These are phyloP conservation scores for Exephanes ischioxanthus DNA, from an alignment of 2,888 invertebrate species.

Conservation along the genomic window DNA sequence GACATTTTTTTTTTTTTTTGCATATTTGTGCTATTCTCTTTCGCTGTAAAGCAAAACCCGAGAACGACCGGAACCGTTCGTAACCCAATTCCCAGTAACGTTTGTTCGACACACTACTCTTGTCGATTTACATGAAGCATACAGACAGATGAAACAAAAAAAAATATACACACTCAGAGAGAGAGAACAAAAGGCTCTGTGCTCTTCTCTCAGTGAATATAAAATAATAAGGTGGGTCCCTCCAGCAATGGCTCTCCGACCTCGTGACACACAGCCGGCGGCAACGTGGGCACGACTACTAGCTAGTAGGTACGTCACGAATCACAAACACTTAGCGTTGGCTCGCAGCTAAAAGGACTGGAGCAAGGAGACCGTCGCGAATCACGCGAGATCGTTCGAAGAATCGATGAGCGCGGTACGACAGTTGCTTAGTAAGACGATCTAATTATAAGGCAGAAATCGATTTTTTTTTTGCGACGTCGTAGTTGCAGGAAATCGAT, in stretches of 20 bases:
- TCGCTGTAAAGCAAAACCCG: slow-evolving; percentile 13
- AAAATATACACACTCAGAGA: not conserved
- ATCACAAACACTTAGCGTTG: slow-evolving; percentile 9
- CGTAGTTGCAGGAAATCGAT: slow-evolving; percentile 10
- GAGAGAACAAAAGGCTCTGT: slow-evolving; percentile 59
- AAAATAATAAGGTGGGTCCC: slow-evolving; percentile 61
- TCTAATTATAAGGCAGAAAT: slow-evolving; percentile 12
- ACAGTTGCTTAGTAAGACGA: slow-evolving; percentile 28
- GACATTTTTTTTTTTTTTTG: not conserved
- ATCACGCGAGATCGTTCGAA: slow-evolving; percentile 42
- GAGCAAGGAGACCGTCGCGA: slow-evolving; percentile 16
- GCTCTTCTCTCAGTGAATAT: slow-evolving; percentile 51
- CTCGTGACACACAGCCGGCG: slow-evolving; percentile 66
- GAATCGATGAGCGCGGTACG: slow-evolving; percentile 1
- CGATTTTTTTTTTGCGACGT: not conserved
- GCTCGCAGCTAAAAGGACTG: slow-evolving; percentile 6
- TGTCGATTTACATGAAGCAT: slow-evolving; percentile 55
- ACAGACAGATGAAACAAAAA: slow-evolving; percentile 1
- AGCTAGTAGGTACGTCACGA: slow-evolving; percentile 44
- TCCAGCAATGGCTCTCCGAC: slow-evolving; percentile 55
- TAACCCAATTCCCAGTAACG: slow-evolving; percentile 54
- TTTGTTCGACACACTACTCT: slow-evolving; percentile 6
- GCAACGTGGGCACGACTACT: slow-evolving; percentile 33
- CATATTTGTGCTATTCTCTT: not conserved
- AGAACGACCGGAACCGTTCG: slow-evolving; percentile 1